phyloP scores from a whole-genome alignment of 1,140 invertebrate species.

The Hestina assimilis region DNA sequence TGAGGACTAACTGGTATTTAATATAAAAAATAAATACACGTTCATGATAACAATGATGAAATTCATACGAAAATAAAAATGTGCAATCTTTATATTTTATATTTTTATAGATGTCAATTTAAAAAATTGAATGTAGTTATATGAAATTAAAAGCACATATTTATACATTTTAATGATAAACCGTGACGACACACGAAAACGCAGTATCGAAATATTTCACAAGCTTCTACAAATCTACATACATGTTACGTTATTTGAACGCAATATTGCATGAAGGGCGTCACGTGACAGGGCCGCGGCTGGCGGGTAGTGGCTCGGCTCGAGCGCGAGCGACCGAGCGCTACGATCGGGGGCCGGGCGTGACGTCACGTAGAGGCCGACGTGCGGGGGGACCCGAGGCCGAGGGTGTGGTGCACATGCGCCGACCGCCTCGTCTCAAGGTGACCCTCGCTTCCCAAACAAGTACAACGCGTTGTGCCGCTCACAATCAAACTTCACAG shows the following conservation, averaged over 20 bases:
- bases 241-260: conserved; percentile 41
- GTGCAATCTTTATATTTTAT: too few relatives aligned
- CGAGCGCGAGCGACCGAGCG: too few relatives aligned
- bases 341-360: conserved; percentile 40
- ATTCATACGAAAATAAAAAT: too few relatives aligned
- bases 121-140: too few relatives aligned
- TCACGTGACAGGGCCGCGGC: conserved; percentile 46
- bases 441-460: conserved; percentile 62
- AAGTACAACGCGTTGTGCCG: conserved; percentile 51
- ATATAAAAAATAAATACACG: too few relatives aligned
- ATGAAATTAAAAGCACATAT: too few relatives aligned
- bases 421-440: conserved; percentile 62
- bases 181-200: background rate
- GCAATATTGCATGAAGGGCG: conserved; percentile 51
- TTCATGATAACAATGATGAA: too few relatives aligned
- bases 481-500: conserved; percentile 28
- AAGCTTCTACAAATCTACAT: conserved; percentile 28
- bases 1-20: too few relatives aligned
- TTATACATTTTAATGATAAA: conserved; percentile 2
- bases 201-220: conserved; percentile 28
- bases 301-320: background rate
- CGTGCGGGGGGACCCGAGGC: conserved; percentile 35
- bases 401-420: conserved; percentile 76
- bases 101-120: too few relatives aligned
- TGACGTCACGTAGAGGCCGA: conserved; percentile 50